Evolutionary conservation across 2,797 vertebrate genomes (phyloP), one percentile per base, ranked within the genome.

Genomic region (Decapterus maruadsi): DNA sequence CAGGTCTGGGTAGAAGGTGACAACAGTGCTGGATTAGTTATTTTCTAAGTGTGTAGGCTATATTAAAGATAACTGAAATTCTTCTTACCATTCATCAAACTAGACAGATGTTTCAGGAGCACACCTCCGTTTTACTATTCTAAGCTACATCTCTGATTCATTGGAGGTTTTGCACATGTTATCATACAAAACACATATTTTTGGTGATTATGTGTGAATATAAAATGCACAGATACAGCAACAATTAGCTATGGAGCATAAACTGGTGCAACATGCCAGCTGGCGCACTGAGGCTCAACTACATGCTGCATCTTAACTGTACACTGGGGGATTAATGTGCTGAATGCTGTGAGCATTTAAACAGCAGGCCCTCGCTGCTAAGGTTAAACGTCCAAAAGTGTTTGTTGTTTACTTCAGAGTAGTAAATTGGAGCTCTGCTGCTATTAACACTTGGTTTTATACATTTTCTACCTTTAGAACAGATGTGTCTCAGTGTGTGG

Each of bases 321-420:
- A 86, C 75, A 81, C 70, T 79, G 81, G 68, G 55, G 8, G 48
- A 62, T 36, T n/a, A 38, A 43, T 73, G 61, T 72, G 64, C 42
- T 68, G 68, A 73, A 68, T 31, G 12, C 16, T 48, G 29, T 72
- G 17, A 34, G 45, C 46, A 66, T 31, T 46, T 29, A 54, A 13
- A 14, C 11, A 67, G 20, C 0, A 60, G 26, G 42, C 20, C 64
- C 13, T n/a, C 5, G 65, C 6, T 26, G 43, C 46, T 4, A 6
- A 20, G 7, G 38, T 67, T 26, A 16, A 38, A 61, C 16, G 20
- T 14, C 78, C 7, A 40, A 4, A 26, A 26, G 3, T 26, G 26
- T 26, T 34, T 42, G 43, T 34, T 42, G 43, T 58, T 22, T 29
- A 17, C 29, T 36, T 22, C 46, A 48, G 43, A 40, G 12, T 50